Percentiles rank a stretch among this genome's conserved stretches.
Evolutionary conservation across 2,888 invertebrate species (phyloP).

Genomic region (Loripinus fragilis): DNA sequence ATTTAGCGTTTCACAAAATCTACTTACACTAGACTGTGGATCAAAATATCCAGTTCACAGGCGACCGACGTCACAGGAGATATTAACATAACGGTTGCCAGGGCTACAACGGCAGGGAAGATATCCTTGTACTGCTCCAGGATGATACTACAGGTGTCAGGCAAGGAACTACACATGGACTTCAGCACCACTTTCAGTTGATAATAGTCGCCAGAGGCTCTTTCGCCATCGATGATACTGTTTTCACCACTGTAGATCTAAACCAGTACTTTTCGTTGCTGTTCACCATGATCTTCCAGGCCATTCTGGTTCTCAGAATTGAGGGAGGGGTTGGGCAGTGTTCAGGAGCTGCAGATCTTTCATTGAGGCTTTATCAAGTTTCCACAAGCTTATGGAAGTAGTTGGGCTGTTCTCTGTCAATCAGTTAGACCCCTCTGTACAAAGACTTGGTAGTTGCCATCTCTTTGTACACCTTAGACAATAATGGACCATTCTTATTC

Average conservation of each 20-base stretch:
- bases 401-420: background rate
- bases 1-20: conserved; percentile 3
- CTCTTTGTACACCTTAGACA: background rate
- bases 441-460: background rate
- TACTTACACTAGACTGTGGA: conserved; percentile 1
- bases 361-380: conserved; percentile 21
- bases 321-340: background rate
- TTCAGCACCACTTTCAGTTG: conserved; percentile 12
- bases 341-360: background rate
- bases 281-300: background rate
- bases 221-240: background rate
- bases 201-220: background rate
- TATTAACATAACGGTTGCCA: conserved; percentile 12
- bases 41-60: conserved; percentile 16
- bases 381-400: conserved; percentile 18
- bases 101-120: background rate
- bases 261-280: background rate
- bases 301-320: background rate
- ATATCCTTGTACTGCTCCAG: background rate
- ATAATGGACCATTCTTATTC: background rate
- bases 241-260: background rate
- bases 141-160: background rate
- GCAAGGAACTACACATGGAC: background rate
- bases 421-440: conserved; percentile 4
- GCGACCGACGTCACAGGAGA: conserved; percentile 20